phyloP scores from a whole-genome alignment of 2,797 vertebrate species.

The Arremon aurantiirostris region DNA sequence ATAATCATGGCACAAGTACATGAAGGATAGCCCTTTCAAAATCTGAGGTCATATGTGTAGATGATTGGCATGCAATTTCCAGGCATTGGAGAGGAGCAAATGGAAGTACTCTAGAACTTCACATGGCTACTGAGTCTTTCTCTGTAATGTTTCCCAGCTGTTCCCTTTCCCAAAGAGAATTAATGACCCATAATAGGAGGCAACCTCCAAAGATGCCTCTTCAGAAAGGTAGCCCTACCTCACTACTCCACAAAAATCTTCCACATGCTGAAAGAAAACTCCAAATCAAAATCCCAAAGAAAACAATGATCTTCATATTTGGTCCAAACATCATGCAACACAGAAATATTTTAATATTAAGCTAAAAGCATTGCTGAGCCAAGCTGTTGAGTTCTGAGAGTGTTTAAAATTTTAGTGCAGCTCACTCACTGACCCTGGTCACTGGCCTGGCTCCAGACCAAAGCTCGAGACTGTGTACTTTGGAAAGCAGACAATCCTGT shows the following conservation, averaged over 20 bases:
- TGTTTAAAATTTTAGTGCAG: background rate
- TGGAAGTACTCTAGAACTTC: background rate
- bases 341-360: background rate
- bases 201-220: background rate
- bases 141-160: background rate
- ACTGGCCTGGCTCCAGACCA: background rate
- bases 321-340: background rate
- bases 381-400: background rate
- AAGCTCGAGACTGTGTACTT: background rate
- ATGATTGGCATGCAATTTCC: background rate
- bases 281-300: background rate
- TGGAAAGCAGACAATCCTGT: background rate
- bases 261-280: background rate
- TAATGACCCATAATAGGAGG: background rate
- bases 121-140: background rate
- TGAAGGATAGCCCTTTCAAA: background rate
- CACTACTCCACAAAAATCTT: background rate
- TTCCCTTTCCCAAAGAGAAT: background rate
- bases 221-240: background rate
- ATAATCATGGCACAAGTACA: background rate
- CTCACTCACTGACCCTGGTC: background rate
- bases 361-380: background rate
- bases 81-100: background rate
- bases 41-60: background rate
- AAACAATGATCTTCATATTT: background rate